Percentiles rank a stretch among this genome's conserved stretches.
Conservation (phyloP, 2,888 invertebrate species). For the Oscheius myriophilus region DNA sequence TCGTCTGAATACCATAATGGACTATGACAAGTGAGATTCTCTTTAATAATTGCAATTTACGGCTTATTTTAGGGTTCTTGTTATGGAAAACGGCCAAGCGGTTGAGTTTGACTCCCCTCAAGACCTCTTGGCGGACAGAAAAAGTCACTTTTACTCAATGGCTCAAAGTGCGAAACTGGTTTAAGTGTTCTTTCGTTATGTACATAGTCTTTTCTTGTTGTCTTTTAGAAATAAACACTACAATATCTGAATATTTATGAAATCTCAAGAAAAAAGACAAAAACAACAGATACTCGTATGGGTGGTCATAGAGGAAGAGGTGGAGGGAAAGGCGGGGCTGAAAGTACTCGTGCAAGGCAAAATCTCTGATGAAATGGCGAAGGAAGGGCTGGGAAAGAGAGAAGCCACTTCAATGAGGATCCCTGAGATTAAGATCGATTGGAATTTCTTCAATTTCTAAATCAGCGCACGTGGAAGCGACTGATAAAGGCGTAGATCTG, state of each 20-base stretch:
- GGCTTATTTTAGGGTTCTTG: constrained; percentile 48
- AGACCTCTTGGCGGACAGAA: constrained; percentile 48
- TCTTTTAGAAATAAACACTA: too few species aligned
- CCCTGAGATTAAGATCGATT: too few species aligned
- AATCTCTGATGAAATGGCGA: constrained; percentile 1
- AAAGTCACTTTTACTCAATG: constrained; percentile 53
- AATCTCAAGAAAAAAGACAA: constrained; percentile 1
- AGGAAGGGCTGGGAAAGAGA: background rate
- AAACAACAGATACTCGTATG: constrained; percentile 11
- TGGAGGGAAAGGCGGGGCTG: too few species aligned
- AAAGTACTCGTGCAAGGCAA: background rate
- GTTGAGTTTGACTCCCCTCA: constrained; percentile 56
- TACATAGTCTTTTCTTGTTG: background rate
- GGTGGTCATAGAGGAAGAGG: constrained; percentile 5
- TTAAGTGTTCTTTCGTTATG: constrained; percentile 10
- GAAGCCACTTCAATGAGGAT: background rate
- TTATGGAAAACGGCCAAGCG: constrained; percentile 54
- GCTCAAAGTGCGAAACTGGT: constrained; percentile 57
- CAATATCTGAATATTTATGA: constrained; percentile 2
- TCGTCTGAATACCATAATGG: constrained; percentile 56
- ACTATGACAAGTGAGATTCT: constrained; percentile 48
- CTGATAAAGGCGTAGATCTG: constrained; percentile 31
- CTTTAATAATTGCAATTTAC: background rate
- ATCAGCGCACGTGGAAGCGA: constrained; percentile 19
- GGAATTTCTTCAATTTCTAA: too few species aligned